A percentile compares a stretch with the other conserved stretches of the same genome.
phyloP scores from a whole-genome alignment of 1,140 invertebrate species.

The Leptopilina boulardi region DNA sequence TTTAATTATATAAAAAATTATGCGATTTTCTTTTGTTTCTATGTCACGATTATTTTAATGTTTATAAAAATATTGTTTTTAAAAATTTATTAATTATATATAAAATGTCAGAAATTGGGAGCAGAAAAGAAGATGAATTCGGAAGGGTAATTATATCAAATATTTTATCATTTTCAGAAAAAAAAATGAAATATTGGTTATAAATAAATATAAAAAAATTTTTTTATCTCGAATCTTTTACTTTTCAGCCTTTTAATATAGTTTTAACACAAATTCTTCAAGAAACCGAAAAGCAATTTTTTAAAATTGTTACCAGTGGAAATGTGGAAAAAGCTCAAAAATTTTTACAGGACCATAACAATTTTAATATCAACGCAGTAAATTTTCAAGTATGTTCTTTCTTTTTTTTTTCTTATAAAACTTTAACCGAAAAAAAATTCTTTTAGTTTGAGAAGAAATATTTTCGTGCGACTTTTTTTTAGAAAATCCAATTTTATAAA shows the following conservation, averaged over 20 bases:
- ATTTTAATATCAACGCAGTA: conserved; percentile 75
- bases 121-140: not conserved
- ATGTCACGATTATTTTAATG: too few relatives aligned
- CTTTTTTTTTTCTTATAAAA: too few relatives aligned
- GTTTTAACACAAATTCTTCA: conserved; percentile 69
- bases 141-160: conserved; percentile 36
- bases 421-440: too few relatives aligned
- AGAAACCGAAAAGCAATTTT: conserved; percentile 74
- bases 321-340: conserved; percentile 67
- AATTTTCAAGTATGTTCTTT: conserved; percentile 72
- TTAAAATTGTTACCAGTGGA: conserved; percentile 69
- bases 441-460: too few relatives aligned
- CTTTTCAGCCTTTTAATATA: conserved; percentile 61
- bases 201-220: too few relatives aligned
- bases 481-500: not conserved
- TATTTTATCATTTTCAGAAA: not conserved
- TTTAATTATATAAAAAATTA: too few relatives aligned
- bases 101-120: not conserved
- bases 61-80: too few relatives aligned
- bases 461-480: too few relatives aligned
- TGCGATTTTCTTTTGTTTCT: too few relatives aligned
- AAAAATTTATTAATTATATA: not conserved
- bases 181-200: not conserved
- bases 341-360: conserved; percentile 67
- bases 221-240: not conserved